Evolutionary conservation across 1,140 invertebrate genomes (phyloP), one percentile per base, ranked within the genome.

Genomic region (Drosophila nikananu): DNA sequence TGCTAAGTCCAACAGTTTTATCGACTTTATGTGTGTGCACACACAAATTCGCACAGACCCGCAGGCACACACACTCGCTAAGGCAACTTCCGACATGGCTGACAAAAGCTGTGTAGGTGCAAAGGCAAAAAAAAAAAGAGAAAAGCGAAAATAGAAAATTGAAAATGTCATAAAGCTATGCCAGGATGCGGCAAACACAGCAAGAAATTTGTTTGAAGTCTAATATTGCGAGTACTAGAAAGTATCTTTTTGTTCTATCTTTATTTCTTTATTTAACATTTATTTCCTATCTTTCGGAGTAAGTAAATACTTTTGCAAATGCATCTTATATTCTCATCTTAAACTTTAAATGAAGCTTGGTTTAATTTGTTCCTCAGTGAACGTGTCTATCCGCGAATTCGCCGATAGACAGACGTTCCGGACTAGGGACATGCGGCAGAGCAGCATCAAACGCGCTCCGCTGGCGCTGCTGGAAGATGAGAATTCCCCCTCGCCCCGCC

Each of bases 1-100:
- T 83, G 73, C 81, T 81, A 74, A 78, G 84, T 78, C 84, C 77
- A 89, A 80, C 83, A 71, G 77, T 81, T 89, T 84, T 87, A 89
- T 87, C 81, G 84, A 89, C 64, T 68, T 66, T 62, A 49, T 49
- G 58, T 44, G 64, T 44, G 39, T 25, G 65, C 44, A 55, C 70
- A 51, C 60, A 51, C 60, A 61, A 30, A 25, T 25, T 37, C 25
- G 41, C 54, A 27, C 48, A 60, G 30, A 49, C 32, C 49, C 58
- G 46, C 32, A 42, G 54, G 39, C 73, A 60, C 52, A 63, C 62
- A 63, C 41, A 41, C 55, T 35, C 61, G 42, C 54, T 42, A 39
- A 72, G 25, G 54, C 35, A 42, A 21, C 67, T 61, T 73, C 71
- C 71, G 71, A 35, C 59, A 55, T 27, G 42, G 61, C 61, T 60